Evolutionary conservation across 2,888 invertebrate species (phyloP).

Genomic region (Kryphioiulus occultus): DNA sequence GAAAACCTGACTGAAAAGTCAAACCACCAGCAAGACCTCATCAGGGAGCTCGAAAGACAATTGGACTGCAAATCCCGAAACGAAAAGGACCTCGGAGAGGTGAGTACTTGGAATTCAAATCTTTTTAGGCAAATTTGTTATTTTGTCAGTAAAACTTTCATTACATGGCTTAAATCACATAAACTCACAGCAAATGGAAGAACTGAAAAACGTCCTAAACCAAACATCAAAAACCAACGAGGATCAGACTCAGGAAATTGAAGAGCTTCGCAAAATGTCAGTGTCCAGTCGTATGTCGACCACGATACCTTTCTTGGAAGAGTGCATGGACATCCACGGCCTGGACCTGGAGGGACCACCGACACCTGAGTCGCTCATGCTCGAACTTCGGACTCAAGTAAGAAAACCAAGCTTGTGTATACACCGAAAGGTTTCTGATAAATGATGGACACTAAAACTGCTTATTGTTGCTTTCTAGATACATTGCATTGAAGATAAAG

Average conservation of each 20-base stretch:
- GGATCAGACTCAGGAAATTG: slow-evolving; percentile 54
- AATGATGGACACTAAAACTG: no score
- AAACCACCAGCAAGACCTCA: slow-evolving; percentile 76
- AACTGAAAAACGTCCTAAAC: slow-evolving; percentile 63
- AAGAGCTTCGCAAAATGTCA: slow-evolving; percentile 52
- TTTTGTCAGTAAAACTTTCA: no score
- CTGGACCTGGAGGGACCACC: slow-evolving; percentile 55
- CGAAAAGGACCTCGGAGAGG: slow-evolving; percentile 66
- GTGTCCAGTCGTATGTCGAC: slow-evolving; percentile 43
- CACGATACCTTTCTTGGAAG: slow-evolving; percentile 61
- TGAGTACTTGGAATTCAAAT: neutral
- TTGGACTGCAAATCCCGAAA: slow-evolving; percentile 72
- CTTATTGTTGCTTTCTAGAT: slow-evolving; percentile 67
- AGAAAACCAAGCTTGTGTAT: neutral
- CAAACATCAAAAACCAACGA: slow-evolving; percentile 54
- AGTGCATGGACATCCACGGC: slow-evolving; percentile 60
- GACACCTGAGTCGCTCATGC: slow-evolving; percentile 54
- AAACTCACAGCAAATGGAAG: slow-evolving; percentile 56
- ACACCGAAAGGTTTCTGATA: no score
- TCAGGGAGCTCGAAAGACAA: slow-evolving; percentile 78
- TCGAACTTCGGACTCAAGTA: slow-evolving; percentile 56
- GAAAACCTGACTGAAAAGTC: slow-evolving; percentile 80
- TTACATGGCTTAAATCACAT: no score
- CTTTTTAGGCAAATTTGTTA: no score
- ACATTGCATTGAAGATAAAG: slow-evolving; percentile 71